Conservation (phyloP, 1,140 invertebrate species). For the Oryctes rhinoceros region DNA sequence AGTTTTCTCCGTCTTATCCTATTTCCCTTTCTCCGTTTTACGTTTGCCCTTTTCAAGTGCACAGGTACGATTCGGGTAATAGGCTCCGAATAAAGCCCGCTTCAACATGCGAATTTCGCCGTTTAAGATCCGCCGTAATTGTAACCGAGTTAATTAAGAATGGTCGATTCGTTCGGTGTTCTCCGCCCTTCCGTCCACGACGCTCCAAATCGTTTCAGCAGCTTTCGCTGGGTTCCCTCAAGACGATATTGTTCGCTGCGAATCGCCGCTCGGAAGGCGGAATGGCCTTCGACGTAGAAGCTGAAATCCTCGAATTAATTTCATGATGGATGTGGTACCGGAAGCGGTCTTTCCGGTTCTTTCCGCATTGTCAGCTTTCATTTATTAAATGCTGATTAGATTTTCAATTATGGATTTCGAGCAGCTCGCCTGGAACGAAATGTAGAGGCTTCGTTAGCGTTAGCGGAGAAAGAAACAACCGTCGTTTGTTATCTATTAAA, state of each 20-base stretch:
- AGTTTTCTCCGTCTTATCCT: no score
- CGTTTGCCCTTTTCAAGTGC: no score
- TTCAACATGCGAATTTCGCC: not conserved
- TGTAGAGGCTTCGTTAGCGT: no score
- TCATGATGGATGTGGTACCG: not conserved
- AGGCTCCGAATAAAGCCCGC: not conserved
- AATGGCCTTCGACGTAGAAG: not conserved
- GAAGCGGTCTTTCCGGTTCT: no score
- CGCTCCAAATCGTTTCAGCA: not conserved
- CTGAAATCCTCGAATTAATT: not conserved
- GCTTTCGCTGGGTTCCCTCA: not conserved
- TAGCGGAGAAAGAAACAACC: no score
- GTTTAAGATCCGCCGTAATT: not conserved
- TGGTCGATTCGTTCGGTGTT: not conserved
- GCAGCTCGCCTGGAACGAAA: no score
- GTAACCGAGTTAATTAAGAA: conserved; percentile 10
- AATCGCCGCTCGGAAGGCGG: not conserved
- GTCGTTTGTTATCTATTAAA: no score
- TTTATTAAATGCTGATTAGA: no score
- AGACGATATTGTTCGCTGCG: not conserved
- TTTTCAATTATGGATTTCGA: no score
- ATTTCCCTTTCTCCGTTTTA: no score
- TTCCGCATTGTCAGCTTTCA: no score
- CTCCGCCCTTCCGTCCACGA: not conserved
- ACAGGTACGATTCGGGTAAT: not conserved